A percentile compares a stretch with the other conserved stretches of the same genome.
These are phyloP conservation scores for Marronus borbonicus DNA, from an alignment of 2,888 invertebrate species.

Conservation along the genomic window DNA sequence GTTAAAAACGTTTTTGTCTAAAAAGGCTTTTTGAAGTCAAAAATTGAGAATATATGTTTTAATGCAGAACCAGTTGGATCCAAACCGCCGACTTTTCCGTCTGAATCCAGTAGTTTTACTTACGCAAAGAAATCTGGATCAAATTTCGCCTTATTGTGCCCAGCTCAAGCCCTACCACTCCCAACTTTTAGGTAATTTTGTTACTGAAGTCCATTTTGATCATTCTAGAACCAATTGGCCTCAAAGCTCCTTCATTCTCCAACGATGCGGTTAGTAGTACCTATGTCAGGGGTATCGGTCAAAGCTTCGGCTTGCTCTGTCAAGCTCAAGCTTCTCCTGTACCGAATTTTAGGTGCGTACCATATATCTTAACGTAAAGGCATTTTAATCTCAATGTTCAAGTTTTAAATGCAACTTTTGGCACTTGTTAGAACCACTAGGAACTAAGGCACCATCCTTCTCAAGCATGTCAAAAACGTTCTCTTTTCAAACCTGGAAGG, in stretches of 20 bases:
- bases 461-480: conserved; percentile 70
- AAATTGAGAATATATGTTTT: too few species aligned
- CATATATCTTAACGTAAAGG: background rate
- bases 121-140: conserved; percentile 77
- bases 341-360: conserved; percentile 76
- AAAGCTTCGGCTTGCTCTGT: conserved; percentile 78
- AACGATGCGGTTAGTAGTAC: conserved; percentile 77
- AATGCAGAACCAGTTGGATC: conserved; percentile 73
- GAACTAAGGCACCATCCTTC: conserved; percentile 72
- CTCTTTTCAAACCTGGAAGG: conserved; percentile 76
- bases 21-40: too few species aligned
- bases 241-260: conserved; percentile 77
- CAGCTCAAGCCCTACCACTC: conserved; percentile 83
- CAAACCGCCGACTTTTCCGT: conserved; percentile 71
- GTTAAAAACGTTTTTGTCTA: too few species aligned
- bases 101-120: conserved; percentile 71
- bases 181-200: conserved; percentile 61
- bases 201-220: conserved; percentile 13
- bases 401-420: too few species aligned
- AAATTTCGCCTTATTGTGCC: conserved; percentile 81
- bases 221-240: conserved; percentile 75
- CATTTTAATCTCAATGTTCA: background rate
- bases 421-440: conserved; percentile 71
- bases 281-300: conserved; percentile 74
- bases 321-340: conserved; percentile 80